Percentiles rank a stretch among this genome's conserved stretches.
Evolutionary conservation across 1,140 invertebrate genomes (phyloP).

Genomic region (Neodiprion virginianus): DNA sequence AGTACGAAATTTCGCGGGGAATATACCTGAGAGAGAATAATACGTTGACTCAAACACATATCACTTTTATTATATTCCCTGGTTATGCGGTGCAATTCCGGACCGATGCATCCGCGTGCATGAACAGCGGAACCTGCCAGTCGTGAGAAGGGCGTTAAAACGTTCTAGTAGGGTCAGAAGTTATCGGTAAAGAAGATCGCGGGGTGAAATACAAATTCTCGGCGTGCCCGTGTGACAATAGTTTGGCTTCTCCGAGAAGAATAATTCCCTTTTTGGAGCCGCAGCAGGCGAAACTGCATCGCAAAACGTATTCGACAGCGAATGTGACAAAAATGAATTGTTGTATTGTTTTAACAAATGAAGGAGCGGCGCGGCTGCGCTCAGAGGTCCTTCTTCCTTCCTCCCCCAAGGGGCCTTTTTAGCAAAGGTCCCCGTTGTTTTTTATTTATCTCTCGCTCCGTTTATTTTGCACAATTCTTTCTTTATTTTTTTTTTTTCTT

Average conservation of each 20-base stretch:
- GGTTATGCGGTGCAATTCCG: too few species aligned
- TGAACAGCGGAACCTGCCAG: not conserved
- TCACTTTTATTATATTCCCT: too few species aligned
- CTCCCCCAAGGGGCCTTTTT: conserved; percentile 13
- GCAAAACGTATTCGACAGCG: conserved; percentile 52
- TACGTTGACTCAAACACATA: too few species aligned
- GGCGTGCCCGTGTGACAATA: not conserved
- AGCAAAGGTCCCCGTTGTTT: not conserved
- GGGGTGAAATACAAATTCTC: conserved; percentile 2
- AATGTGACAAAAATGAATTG: conserved; percentile 60
- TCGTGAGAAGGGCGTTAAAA: conserved; percentile 11
- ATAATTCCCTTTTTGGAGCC: not conserved
- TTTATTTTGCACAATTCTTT: conserved; percentile 13
- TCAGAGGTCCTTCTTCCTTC: conserved; percentile 14
- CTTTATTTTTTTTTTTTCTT: conserved; percentile 18
- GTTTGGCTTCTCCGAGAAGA: not conserved
- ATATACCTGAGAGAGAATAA: too few species aligned
- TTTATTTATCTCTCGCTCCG: conserved; percentile 9
- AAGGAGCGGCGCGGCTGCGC: conserved; percentile 39
- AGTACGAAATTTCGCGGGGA: too few species aligned
- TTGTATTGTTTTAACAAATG: conserved; percentile 61
- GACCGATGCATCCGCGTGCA: too few species aligned
- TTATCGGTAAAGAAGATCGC: not conserved
- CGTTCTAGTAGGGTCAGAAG: conserved; percentile 3
- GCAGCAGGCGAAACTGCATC: conserved; percentile 28